Evolutionary conservation across 53 echinoderm and acorn worm species (phyloP).

Genomic region (Apostichopus leukothele): DNA sequence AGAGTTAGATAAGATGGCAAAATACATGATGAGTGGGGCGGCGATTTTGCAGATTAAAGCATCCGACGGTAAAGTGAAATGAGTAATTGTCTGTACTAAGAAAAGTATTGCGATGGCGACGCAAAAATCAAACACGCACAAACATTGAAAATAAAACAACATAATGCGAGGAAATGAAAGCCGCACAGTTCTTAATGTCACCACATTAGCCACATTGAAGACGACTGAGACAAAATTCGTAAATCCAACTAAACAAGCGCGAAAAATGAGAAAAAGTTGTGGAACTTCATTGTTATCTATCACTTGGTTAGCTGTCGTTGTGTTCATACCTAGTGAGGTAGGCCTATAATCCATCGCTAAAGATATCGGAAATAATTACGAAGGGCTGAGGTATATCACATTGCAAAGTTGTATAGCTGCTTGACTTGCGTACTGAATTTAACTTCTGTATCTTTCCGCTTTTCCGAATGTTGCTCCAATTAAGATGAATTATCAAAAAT

Average conservation of each 20-base stretch:
- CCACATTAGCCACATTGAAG: neutral
- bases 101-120: neutral
- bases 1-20: neutral
- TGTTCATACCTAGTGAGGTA: too few relatives aligned
- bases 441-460: too few relatives aligned
- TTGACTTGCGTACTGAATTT: too few relatives aligned
- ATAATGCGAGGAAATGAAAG: neutral
- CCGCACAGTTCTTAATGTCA: neutral
- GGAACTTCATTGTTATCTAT: too few relatives aligned
- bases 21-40: neutral
- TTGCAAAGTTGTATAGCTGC: too few relatives aligned
- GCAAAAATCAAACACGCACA: neutral
- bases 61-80: neutral
- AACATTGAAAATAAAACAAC: constrained; percentile 4
- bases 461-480: too few relatives aligned
- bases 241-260: neutral
- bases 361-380: too few relatives aligned
- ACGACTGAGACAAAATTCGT: neutral
- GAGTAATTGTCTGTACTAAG: neutral
- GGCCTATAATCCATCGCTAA: too few relatives aligned
- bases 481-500: too few relatives aligned
- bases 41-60: neutral
- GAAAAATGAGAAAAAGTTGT: neutral
- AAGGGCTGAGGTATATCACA: too few relatives aligned
- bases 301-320: too few relatives aligned